Evolutionary conservation across 2,888 invertebrate species (phyloP), one percentile per base, ranked within the genome.

Genomic region (Xestia c-nigrum): DNA sequence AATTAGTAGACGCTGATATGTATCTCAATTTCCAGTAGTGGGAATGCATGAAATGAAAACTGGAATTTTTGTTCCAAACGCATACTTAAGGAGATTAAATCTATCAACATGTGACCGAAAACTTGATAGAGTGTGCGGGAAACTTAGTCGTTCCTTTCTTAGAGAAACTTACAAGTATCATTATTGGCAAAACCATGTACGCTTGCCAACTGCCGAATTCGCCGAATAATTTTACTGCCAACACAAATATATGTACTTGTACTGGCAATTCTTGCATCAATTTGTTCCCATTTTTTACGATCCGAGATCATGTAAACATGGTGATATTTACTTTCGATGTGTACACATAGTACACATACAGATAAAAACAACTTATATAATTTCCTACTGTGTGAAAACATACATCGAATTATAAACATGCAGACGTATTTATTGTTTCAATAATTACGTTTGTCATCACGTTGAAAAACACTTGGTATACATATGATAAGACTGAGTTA

Each of bases 151-250:
- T 57, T 73, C n/a, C 59, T 76, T 79, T 76, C 67, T 69, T 46
- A 66, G 64, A 70, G 57, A 61, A 63, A 72, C 52, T 78, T 72
- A 72, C 40, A 68, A 74, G 66, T 74, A 46, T 64, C 61, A 57
- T 81, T 84, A 75, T 76, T 80, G 70, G 68, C 47, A 55, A 76
- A 64, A 65, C 64, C 66, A 63, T 70, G 68, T 72, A 24, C 52
- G 72, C 72, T 80, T 83, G 85, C 85, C 87, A 83, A 88, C 66
- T 83, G 72, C 83, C 24, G 75, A 76, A 72, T 82, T 71, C 21
- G 72, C 72, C 61, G 61, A 76, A 77, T 68, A 72, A 74, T 31
- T 72, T 72, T 46, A 74, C 64, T 83, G 79, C 73, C 76, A 87
- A 80, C 76, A 80, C 64, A 81, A 80, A 67, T 71, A 57, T 46